Evolutionary conservation across 1,140 invertebrate genomes (phyloP).

Genomic region (Orchesella cincta): DNA sequence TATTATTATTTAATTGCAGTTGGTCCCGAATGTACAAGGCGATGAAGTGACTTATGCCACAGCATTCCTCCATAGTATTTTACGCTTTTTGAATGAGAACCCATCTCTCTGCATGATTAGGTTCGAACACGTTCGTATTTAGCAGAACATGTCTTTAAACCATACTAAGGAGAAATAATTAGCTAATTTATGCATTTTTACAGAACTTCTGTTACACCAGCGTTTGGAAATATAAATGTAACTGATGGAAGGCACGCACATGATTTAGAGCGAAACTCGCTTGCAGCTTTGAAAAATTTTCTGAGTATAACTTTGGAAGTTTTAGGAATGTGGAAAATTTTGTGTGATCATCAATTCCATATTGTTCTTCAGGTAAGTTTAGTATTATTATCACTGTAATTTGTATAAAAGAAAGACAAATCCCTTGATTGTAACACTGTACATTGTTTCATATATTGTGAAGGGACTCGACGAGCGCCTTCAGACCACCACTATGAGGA

Average conservation of each 20-base stretch:
- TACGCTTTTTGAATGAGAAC: conserved; percentile 44
- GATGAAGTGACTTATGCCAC: conserved; percentile 47
- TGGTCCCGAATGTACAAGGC: conserved; percentile 43
- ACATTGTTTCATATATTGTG: conserved; percentile 43
- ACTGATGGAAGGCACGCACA: conserved; percentile 14
- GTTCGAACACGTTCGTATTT: conserved; percentile 20
- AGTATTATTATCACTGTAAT: conserved; percentile 62
- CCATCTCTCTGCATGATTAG: conserved; percentile 43
- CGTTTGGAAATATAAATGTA: conserved; percentile 2
- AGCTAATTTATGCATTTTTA: not conserved
- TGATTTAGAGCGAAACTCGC: conserved; percentile 66
- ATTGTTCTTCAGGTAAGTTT: conserved; percentile 67
- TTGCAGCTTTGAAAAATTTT: conserved; percentile 75
- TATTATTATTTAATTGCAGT: conserved; percentile 16
- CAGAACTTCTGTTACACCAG: conserved; percentile 14
- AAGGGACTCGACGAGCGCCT: conserved; percentile 68
- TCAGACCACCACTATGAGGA: conserved; percentile 69
- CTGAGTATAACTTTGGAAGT: conserved; percentile 83
- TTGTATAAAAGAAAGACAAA: not conserved
- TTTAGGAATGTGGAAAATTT: conserved; percentile 87
- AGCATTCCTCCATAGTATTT: conserved; percentile 43
- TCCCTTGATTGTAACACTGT: not conserved
- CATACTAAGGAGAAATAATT: no score
- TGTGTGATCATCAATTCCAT: conserved; percentile 91
- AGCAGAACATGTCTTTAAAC: no score